Evolutionary conservation across 2,113 vertebrate genomes (phyloP).

Genomic region (Sapayoa aenigma): DNA sequence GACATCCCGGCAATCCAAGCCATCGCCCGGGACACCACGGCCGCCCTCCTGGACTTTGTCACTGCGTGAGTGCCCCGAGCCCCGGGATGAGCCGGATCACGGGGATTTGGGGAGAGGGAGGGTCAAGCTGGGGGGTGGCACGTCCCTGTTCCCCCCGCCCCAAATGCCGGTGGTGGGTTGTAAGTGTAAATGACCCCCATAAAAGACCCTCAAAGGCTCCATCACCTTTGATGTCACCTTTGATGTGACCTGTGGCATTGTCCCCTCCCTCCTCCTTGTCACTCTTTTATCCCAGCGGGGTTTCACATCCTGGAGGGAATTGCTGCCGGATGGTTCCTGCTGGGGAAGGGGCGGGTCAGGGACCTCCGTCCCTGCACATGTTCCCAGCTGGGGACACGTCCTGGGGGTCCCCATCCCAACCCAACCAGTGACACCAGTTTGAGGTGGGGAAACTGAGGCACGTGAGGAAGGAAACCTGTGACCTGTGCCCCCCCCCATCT

Average conservation of each 20-base stretch:
- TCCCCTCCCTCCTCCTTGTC: not conserved
- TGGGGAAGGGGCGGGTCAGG: not conserved
- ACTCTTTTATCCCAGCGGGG: not conserved
- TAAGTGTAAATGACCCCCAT: not conserved
- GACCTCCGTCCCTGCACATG: not conserved
- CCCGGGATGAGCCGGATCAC: fast-evolving
- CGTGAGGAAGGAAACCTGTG: not conserved
- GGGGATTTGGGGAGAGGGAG: not conserved
- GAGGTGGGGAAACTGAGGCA: not conserved
- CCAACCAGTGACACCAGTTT: fast-evolving
- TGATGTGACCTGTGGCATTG: not conserved
- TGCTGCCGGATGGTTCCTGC: not conserved
- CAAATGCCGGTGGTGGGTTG: fast-evolving
- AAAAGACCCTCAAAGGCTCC: not conserved
- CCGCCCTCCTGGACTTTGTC: conserved; percentile 73
- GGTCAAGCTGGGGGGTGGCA: not conserved
- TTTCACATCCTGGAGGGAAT: not conserved
- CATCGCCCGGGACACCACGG: conserved; percentile 75
- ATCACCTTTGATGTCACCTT: not conserved
- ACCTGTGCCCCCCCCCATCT: too few relatives aligned
- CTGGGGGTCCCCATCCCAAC: not conserved
- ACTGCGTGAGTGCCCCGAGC: conserved; percentile 65
- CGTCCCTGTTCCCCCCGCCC: not conserved
- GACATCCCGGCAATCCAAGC: conserved; percentile 73
- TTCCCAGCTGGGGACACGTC: not conserved